Evolutionary conservation across 2,113 vertebrate species (phyloP).

Genomic region (Esox niger): DNA sequence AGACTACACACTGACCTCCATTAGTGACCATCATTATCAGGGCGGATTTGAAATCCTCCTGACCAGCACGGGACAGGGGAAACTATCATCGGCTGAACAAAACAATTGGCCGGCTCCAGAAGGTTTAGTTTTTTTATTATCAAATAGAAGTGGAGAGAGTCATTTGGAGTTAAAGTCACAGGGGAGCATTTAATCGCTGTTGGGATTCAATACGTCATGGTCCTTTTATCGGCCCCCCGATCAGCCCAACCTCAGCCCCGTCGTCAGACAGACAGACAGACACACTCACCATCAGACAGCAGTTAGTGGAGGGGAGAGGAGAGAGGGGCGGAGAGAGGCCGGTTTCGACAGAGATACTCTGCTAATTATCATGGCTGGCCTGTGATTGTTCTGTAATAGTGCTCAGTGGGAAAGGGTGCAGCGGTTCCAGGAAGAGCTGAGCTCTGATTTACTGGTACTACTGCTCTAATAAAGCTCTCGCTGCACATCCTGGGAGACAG

Average conservation of each 20-base stretch:
- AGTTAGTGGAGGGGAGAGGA: slow-evolving; percentile 40
- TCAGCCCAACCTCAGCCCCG: slow-evolving; percentile 28
- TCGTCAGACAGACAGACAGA: slow-evolving; percentile 17
- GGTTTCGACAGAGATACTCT: slow-evolving; percentile 72
- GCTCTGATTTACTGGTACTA: slow-evolving; percentile 84
- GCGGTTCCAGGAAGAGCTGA: slow-evolving; percentile 81
- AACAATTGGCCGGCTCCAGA: slow-evolving; percentile 35
- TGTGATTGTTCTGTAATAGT: slow-evolving; percentile 84
- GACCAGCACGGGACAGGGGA: slow-evolving; percentile 4
- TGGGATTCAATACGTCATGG: slow-evolving; percentile 26
- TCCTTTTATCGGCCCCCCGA: slow-evolving; percentile 26
- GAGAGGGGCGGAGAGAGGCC: slow-evolving; percentile 57
- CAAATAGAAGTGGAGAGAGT: slow-evolving; percentile 41
- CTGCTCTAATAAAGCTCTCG: slow-evolving; percentile 77
- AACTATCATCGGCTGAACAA: slow-evolving; percentile 32
- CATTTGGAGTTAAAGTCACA: slow-evolving; percentile 42
- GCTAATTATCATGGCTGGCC: slow-evolving; percentile 83
- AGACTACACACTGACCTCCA: slow-evolving; percentile 43
- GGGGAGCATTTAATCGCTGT: slow-evolving; percentile 22
- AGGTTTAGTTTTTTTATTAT: slow-evolving; percentile 41
- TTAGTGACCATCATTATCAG: slow-evolving; percentile 56
- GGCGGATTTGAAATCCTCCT: slow-evolving; percentile 41
- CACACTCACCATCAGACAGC: slow-evolving; percentile 39
- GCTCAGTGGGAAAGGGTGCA: slow-evolving; percentile 84
- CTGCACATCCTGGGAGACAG: slow-evolving; percentile 74